Base-by-base conservation (phyloP, 2,113 vertebrate species). In the Sterrhoptilus dennistouni region DNA sequence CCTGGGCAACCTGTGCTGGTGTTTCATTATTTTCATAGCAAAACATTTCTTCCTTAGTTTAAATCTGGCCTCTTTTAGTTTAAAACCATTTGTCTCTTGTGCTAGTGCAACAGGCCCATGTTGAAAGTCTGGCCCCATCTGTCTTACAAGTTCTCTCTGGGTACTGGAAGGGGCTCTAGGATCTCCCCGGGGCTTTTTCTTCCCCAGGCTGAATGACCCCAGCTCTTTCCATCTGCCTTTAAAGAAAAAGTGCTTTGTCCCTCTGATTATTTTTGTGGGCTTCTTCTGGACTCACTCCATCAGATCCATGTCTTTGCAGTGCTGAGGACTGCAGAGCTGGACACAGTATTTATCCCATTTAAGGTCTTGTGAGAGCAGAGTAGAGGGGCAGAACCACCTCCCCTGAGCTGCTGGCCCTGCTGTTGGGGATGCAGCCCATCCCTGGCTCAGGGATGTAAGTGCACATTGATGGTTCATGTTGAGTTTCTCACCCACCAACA, bases 371-470 rank as follows among this genome's bases (percentile, higher is more conserved):
- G 18, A 47, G 45, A 63, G 61, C 7, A 17, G 22, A 74, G 31
- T 0, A 49, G 36, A 53, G 9, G 28, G 49, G 11, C 11, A 89
- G 36, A 79, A 52, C 12, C 54, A 16, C 42, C 40, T 45, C 19
- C 29, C 57, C 5, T 20, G 15, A 29, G 10, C 14, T 28, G 50
- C 36, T 52, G 42, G 40, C 29, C 61, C 56, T 64, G 16, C 29
- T 57, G 28, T 1, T 14, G 36, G 44, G 52, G 21, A 70, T 33
- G n/a, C 13, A 81, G 75, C 11, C 38, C 29, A 35, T 50, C 6
- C 1, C 0, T 35, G 63, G 24, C 44, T 60, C 45, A 47, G 47
- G 14, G n/a, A 71, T n/a, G 14, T 1, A 2, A 22, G 9, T 0
- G 2, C n/a, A 47, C 27, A 11, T 1, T 35, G 15, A 8, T 2